Evolutionary conservation across 2,888 invertebrate genomes (phyloP), one percentile per base, ranked within the genome.

Genomic region (Harmothoe impar): DNA sequence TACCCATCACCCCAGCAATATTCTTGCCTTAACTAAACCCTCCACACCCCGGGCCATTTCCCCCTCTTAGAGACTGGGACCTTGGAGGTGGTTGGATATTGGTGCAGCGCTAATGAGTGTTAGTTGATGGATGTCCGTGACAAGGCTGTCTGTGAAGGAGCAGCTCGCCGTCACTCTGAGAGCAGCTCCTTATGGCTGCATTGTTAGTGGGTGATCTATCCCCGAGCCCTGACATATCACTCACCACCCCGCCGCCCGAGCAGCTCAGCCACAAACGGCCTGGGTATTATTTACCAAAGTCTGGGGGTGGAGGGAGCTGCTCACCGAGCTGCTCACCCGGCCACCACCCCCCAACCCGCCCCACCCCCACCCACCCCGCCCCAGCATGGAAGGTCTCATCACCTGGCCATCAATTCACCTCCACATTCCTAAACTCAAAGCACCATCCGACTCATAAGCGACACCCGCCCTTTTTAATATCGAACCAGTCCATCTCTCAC

Each of bases 161-260:
- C 72, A 25, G 29, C 72, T 62, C 72, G 62, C 72, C 72, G 25
- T 72, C 72, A 72, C 72, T 72, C 29, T 1, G 29, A 23, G 29
- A 72, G 72, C 72, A 29, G 72, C 72, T 35, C 35, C 84, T 84
- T 84, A 84, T 84, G 84, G 84, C 43, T 84, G 43, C 33, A 84
- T 84, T 84, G 84, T 84, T 84, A 29, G 84, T 29, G 43, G 51
- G 20, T 84, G 84, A 84, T 84, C 84, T 51, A 84, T 84, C 15
- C 51, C n/a, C 84, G 1, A 10, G 43, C 84, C 84, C 84, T 84
- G 84, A 84, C 84, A 84, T 84, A 84, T 84, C 51, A n/a, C 84
- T 72, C 84, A 84, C 43, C 43, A 33, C 84, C 20, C 84, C 84
- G 10, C 84, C 84, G 20, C 20, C 84, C 84, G 84, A 23, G 1